Percentiles rank a stretch among this genome's conserved stretches.
These are phyloP conservation scores for Listronotus oregonensis DNA, from an alignment of 1,140 invertebrate genomes.

Conservation along the genomic window DNA sequence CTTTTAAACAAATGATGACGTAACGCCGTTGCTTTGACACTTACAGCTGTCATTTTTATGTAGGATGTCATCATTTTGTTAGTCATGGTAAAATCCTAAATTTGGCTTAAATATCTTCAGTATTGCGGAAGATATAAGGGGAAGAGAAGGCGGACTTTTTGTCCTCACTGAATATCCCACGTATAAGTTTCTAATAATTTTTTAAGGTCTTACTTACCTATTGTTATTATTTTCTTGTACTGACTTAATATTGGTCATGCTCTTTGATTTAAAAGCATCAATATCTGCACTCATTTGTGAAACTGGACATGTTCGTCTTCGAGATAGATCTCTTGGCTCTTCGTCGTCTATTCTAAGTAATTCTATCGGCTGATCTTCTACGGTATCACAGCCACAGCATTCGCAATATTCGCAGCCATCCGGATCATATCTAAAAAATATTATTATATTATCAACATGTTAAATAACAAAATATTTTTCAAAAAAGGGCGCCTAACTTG, in stretches of 20 bases:
- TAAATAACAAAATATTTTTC: too few relatives aligned
- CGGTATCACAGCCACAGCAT: constrained; percentile 65
- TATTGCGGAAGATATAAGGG: too few relatives aligned
- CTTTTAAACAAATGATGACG: too few relatives aligned
- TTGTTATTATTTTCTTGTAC: constrained; percentile 65
- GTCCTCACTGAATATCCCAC: too few relatives aligned
- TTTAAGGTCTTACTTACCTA: background rate
- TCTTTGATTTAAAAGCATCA: constrained; percentile 72
- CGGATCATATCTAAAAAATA: constrained; percentile 54
- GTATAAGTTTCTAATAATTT: too few relatives aligned
- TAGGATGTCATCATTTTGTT: too few relatives aligned
- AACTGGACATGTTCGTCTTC: constrained; percentile 60
- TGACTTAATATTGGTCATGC: constrained; percentile 78
- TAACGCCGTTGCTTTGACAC: too few relatives aligned
- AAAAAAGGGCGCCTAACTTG: too few relatives aligned
- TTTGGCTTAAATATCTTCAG: too few relatives aligned
- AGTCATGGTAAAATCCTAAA: too few relatives aligned
- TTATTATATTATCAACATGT: background rate
- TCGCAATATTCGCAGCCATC: constrained; percentile 65
- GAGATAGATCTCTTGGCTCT: constrained; percentile 57
- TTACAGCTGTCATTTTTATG: too few relatives aligned
- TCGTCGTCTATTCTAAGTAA: constrained; percentile 82
- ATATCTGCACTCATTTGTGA: constrained; percentile 58
- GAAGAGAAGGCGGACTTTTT: too few relatives aligned
- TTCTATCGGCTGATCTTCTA: constrained; percentile 85